These are phyloP conservation scores for Hypothenemus hampei DNA, from an alignment of 1,140 invertebrate species.

Conservation along the genomic window DNA sequence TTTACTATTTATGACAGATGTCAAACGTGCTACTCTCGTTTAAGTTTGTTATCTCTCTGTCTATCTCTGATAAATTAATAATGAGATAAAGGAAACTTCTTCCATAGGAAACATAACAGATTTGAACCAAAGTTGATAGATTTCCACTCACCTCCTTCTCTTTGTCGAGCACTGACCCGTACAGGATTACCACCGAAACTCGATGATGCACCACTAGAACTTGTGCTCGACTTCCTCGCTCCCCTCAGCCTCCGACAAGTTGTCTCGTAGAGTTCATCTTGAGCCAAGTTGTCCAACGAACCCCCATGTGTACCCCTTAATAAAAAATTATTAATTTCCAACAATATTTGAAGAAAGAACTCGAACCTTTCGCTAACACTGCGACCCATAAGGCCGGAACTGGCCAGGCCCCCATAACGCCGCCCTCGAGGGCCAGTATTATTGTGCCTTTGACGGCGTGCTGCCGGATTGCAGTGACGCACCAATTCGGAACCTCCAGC, in stretches of 20 bases:
- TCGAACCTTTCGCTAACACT: constrained; percentile 19
- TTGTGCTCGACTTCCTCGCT: constrained; percentile 16
- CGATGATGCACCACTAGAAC: constrained; percentile 19
- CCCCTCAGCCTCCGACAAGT: constrained; percentile 18
- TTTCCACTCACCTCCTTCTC: constrained; percentile 62
- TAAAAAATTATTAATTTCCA: constrained; percentile 1
- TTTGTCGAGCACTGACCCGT: constrained; percentile 54
- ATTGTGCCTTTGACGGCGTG: constrained; percentile 30
- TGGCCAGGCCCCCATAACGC: constrained; percentile 31
- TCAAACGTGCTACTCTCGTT: too few species aligned
- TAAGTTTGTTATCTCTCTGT: too few species aligned
- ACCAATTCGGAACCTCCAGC: constrained; percentile 41
- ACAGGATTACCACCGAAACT: constrained; percentile 26
- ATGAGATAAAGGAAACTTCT: too few species aligned
- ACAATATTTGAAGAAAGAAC: neutral
- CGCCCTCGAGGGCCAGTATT: constrained; percentile 38
- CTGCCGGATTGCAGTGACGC: constrained; percentile 40
- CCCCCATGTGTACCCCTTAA: constrained; percentile 46
- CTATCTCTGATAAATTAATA: too few species aligned
- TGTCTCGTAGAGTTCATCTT: constrained; percentile 39
- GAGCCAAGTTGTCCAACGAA: constrained; percentile 55
- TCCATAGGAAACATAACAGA: too few species aligned
- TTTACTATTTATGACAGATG: too few species aligned
- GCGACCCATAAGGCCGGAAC: constrained; percentile 15
- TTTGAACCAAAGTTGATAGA: too few species aligned